Evolutionary conservation across 1,140 invertebrate species (phyloP), one percentile per base, ranked within the genome.

Genomic region (Tachypleus tridentatus): DNA sequence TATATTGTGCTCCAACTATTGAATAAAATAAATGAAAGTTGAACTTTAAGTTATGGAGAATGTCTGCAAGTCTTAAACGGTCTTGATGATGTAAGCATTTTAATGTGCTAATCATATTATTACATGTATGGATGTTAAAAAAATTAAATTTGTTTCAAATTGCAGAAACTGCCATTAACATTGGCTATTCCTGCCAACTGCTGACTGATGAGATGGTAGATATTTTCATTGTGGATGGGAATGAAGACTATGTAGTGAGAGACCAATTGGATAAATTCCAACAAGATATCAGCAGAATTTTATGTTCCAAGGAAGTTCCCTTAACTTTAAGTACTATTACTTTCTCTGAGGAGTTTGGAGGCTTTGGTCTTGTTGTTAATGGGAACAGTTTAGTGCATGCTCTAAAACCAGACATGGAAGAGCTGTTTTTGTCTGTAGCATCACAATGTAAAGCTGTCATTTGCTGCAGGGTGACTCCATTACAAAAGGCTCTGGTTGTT

Each of bases 401-500:
- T 64, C 79, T 99, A 62, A 86, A 91, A 74, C 87, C 89, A 54
- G 87, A 93, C 72, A 77, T 97, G 73, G 95, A 98, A 77, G 80
- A 84, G 70, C 74, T 86, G 50, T 87, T 91, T 74, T 76, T 91
- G 49, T 86, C 89, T 51, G 81, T 90, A 47, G 87, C 87, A 8
- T 76, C 71, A 47, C 67, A 70, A 53, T 80, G 79, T 64, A 72
- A 72, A 70, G 78, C 83, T 52, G 94, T 98, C 11, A 98, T 98
- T 72, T 98, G 95, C 77, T 98, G 96, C 78, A 83, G 96, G 57
- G 96, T 98, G 7, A 98, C 96, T 9, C 96, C 96, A 6, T 79
- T 98, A 59, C 96, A 98, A 79, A 98, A 98, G 80, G 96, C 96
- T 9, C 84, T 97, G 79, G 95, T 98, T 8, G 96, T 99, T 52